phyloP scores from a whole-genome alignment of 2,113 vertebrate species.

The Turdus rufiventris region DNA sequence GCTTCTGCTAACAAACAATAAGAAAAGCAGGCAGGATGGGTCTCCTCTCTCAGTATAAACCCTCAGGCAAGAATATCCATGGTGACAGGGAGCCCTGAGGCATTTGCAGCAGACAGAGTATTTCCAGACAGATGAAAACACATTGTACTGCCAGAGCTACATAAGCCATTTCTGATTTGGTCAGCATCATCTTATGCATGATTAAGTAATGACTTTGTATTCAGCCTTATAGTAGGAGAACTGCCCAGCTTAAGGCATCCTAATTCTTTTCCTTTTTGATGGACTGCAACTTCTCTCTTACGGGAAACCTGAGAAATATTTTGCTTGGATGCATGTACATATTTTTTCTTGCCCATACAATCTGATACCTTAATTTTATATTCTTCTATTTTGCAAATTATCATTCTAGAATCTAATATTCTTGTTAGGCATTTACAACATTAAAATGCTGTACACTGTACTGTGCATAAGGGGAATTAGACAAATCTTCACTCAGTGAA shows the following conservation, averaged over 20 bases:
- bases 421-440: not conserved
- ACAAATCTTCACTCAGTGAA: not conserved
- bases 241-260: not conserved
- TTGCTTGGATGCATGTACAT: not conserved
- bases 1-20: not conserved
- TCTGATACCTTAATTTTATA: not conserved
- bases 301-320: not conserved
- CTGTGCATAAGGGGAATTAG: not conserved
- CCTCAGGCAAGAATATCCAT: not conserved
- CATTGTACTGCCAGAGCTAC: constrained; percentile 30
- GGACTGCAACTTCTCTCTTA: not conserved
- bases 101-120: constrained; percentile 11
- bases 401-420: not conserved
- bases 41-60: not conserved
- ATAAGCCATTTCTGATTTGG: constrained; percentile 11
- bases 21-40: not conserved
- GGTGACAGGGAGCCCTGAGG: not conserved
- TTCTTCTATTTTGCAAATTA: not conserved
- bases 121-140: constrained; percentile 51
- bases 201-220: constrained; percentile 42
- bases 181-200: constrained; percentile 48
- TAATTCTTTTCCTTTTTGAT: not conserved
- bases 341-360: not conserved
- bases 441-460: not conserved
- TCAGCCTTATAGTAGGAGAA: not conserved